phyloP scores from a whole-genome alignment of 2,797 vertebrate genomes.

The Protosalanx chinensis region DNA sequence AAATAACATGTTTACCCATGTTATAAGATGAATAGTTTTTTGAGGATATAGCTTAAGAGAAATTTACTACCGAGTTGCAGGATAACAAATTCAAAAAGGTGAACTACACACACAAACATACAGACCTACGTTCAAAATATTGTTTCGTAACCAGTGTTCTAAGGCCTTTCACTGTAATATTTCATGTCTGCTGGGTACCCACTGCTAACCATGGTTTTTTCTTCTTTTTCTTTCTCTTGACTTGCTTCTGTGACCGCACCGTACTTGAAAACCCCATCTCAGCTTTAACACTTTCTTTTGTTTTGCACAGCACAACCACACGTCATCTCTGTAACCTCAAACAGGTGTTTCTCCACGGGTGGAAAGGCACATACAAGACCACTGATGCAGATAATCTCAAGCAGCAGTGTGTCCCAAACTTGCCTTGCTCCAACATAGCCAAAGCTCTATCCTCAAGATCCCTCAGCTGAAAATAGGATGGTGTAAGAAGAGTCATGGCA shows the following conservation, averaged over 20 bases:
- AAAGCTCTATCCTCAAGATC: conserved; percentile 19
- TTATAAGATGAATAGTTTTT: no score
- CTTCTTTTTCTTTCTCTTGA: not conserved
- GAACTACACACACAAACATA: conserved; percentile 26
- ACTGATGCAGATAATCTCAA: conserved; percentile 31
- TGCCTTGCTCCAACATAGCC: conserved; percentile 9
- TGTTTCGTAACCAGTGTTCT: no score
- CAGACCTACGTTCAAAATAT: conserved; percentile 12
- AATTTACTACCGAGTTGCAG: no score
- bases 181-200: conserved; percentile 2
- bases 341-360: conserved; percentile 37
- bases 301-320: conserved; percentile 34
- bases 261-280: conserved; percentile 22
- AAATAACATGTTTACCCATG: no score
- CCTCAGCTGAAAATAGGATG: conserved; percentile 16
- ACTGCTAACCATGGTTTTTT: not conserved
- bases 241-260: conserved; percentile 9
- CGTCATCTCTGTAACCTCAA: conserved; percentile 43
- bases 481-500: conserved; percentile 36
- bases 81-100: no score
- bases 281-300: conserved; percentile 34
- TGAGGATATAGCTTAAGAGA: no score
- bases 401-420: conserved; percentile 30
- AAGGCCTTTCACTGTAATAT: not conserved
- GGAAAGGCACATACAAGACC: conserved; percentile 31